Conservation (phyloP, 2,888 invertebrate species). For the Octonoba sinensis region DNA sequence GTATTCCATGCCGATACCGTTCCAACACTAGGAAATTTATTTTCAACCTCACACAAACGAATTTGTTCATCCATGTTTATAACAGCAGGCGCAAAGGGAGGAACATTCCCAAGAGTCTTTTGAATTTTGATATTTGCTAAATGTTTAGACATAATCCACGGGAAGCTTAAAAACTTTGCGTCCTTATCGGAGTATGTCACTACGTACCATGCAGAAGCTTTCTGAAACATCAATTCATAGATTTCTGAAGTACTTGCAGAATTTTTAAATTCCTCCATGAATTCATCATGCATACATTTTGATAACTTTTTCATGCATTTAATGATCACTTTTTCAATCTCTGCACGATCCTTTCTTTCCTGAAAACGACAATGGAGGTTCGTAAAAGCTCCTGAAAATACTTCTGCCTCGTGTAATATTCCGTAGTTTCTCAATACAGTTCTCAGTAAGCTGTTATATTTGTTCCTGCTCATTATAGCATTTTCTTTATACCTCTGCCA, state of each 20-base stretch:
- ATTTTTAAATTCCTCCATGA: constrained; percentile 37
- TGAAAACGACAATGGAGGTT: constrained; percentile 48
- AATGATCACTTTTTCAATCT: constrained; percentile 52
- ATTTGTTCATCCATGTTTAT: constrained; percentile 26
- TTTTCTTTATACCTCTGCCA: constrained; percentile 62
- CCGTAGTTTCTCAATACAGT: constrained; percentile 62
- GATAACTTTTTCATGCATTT: constrained; percentile 31
- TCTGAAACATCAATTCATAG: constrained; percentile 13
- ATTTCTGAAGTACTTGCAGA: background rate
- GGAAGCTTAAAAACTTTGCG: constrained; percentile 52
- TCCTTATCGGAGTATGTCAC: constrained; percentile 45
- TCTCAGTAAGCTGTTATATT: constrained; percentile 41
- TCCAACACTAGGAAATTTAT: background rate
- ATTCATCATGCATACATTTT: constrained; percentile 44
- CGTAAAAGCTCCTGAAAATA: constrained; percentile 54
- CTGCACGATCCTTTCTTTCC: constrained; percentile 45
- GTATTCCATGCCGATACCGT: background rate
- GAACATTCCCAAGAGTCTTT: background rate
- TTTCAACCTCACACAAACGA: background rate
- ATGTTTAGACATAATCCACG: constrained; percentile 56
- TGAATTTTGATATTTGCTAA: constrained; percentile 41
- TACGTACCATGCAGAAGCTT: constrained; percentile 63
- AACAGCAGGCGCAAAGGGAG: constrained; percentile 25
- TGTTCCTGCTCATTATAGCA: constrained; percentile 46
- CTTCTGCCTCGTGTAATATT: constrained; percentile 62